Evolutionary conservation across 2,797 vertebrate genomes (phyloP).

Genomic region (Pristis pectinata): DNA sequence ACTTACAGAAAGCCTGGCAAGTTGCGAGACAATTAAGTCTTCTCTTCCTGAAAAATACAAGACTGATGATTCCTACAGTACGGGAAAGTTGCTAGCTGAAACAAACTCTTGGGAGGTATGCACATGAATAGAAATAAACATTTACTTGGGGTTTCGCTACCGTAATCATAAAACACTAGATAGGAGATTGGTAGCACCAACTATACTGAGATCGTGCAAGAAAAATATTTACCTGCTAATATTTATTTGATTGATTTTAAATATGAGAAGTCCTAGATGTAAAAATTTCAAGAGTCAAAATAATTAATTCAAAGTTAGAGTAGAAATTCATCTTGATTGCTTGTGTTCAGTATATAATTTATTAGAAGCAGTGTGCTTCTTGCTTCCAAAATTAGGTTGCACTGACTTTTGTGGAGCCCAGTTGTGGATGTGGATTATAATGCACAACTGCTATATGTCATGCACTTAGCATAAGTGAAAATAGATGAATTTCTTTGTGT

Average conservation of each 20-base stretch:
- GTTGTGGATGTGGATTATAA: too few relatives aligned
- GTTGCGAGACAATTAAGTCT: conserved; percentile 44
- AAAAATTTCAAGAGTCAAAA: neutral
- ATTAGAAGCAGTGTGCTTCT: too few relatives aligned
- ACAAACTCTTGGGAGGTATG: neutral
- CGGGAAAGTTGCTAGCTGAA: neutral
- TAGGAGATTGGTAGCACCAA: neutral
- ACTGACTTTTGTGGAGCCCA: too few relatives aligned
- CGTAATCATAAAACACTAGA: neutral
- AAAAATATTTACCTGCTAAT: neutral
- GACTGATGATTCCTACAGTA: conserved; percentile 44
- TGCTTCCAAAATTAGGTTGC: too few relatives aligned
- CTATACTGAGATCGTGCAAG: neutral
- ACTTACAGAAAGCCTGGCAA: conserved; percentile 44
- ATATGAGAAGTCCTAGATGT: neutral
- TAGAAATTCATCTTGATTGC: too few relatives aligned
- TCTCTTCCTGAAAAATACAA: conserved; percentile 46
- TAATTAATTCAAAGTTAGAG: neutral
- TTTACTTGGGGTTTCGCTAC: neutral
- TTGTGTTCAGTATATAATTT: too few relatives aligned
- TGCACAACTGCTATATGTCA: too few relatives aligned
- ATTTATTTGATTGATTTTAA: neutral
- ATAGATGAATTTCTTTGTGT: neutral
- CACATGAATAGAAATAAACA: neutral
- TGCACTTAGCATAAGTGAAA: too few relatives aligned